Percentiles rank a stretch among this genome's conserved stretches.
Conservation (phyloP, 2,113 vertebrate genomes). For the Stercorarius parasiticus region DNA sequence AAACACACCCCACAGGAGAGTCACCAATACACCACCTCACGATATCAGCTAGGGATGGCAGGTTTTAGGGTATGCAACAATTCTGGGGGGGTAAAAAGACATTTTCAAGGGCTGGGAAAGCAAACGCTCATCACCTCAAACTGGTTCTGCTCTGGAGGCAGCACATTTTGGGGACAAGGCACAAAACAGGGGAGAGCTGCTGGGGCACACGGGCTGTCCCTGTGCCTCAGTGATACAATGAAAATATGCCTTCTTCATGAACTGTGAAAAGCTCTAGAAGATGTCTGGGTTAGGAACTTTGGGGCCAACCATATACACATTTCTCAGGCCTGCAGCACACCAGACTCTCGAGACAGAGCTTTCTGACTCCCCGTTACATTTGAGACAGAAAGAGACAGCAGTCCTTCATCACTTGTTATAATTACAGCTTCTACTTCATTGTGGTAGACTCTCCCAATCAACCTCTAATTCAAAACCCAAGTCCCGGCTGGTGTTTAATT, state of each 20-base stretch:
- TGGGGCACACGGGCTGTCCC: fast-evolving
- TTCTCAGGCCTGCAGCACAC: background rate
- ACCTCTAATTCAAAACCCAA: background rate
- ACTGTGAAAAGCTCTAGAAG: background rate
- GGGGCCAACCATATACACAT: fast-evolving
- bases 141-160: background rate
- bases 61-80: background rate
- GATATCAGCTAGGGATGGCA: fast-evolving
- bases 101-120: background rate
- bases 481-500: fast-evolving
- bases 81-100: background rate
- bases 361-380: fast-evolving
- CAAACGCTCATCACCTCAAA: fast-evolving
- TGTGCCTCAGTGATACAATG: fast-evolving
- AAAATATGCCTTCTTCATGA: fast-evolving
- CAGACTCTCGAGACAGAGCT: background rate
- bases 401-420: fast-evolving
- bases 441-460: fast-evolving
- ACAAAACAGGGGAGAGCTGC: background rate
- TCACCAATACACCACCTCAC: fast-evolving
- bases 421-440: background rate
- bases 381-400: fast-evolving
- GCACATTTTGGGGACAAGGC: background rate
- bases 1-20: background rate
- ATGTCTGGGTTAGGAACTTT: background rate